Base-by-base conservation (phyloP, 2,113 vertebrate genomes). In the Myodes glareolus region DNA sequence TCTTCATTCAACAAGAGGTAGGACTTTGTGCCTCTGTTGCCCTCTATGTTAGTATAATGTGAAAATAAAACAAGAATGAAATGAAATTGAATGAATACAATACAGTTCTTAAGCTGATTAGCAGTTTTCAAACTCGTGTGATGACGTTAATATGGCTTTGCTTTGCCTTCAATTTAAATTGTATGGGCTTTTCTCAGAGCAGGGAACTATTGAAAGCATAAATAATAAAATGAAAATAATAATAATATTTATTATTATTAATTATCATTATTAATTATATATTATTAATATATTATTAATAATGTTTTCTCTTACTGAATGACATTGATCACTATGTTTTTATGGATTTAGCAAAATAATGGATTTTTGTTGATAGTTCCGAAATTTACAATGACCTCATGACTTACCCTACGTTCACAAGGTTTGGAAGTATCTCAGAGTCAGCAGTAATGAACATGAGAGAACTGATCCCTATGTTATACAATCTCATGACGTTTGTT, bases 81-180 rank as follows among this genome's bases (percentile, higher is more conserved):
- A 93, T 94, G 76, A 63, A 95, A 92, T 73, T 92, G 47, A 95
- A 36, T 39, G 19, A 80, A 68, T 25, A 91, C 7, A 82, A 47
- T 68, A 17, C 12, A 90, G 80, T 84, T 12, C 1, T 39, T 36
- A 36, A 42, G 72, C 8, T 78, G 39, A 93, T 67, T 31, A 81
- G 27, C 4, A 68, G 31, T 85, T 91, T 77, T 81, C 50, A 72
- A 86, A 92, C 65, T 36, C 6, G 8, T 70, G 78, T 47, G 25
- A 61, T 58, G n/a, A 80, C 10, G 14, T 47, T 73, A 73, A 61
- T 50, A 80, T 52, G 23, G 11, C 78, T 77, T 65, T 77, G 61
- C 23, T 68, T 50, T 77, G 76, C n/a, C 1, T 82, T 97, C 78
- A 94, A 75, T 89, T 76, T 92, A 80, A 78, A 89, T 70, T 39